Evolutionary conservation across 2,888 invertebrate genomes (phyloP).

Genomic region (Scaptomyza polygonia): DNA sequence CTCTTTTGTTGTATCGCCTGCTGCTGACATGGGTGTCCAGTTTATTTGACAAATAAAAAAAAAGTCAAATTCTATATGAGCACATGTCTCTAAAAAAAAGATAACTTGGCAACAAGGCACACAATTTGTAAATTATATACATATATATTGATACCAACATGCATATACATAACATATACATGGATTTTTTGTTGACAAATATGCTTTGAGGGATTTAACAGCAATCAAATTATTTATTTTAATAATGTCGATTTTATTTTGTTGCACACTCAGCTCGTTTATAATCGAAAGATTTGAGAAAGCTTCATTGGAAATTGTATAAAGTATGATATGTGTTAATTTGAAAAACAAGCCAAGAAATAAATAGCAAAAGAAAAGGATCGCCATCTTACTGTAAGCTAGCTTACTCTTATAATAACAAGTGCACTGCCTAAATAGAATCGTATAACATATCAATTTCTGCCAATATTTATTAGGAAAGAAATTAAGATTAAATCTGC

Average conservation of each 20-base stretch:
- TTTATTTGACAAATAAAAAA: slow-evolving; percentile 46
- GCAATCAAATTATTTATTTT: slow-evolving; percentile 56
- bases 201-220: slow-evolving; percentile 48
- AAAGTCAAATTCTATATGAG: slow-evolving; percentile 73
- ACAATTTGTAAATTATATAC: slow-evolving; percentile 19
- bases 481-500: neutral
- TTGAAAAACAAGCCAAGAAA: neutral
- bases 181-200: slow-evolving; percentile 34
- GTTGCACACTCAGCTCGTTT: slow-evolving; percentile 27
- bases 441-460: too few relatives aligned
- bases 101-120: slow-evolving; percentile 62
- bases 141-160: neutral
- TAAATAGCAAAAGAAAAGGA: slow-evolving; percentile 8
- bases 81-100: slow-evolving; percentile 54
- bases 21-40: slow-evolving; percentile 54
- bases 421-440: too few relatives aligned
- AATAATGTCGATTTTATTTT: slow-evolving; percentile 24
- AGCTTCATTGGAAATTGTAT: slow-evolving; percentile 45
- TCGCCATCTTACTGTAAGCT: neutral
- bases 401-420: neutral
- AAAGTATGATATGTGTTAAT: slow-evolving; percentile 7
- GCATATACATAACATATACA: slow-evolving; percentile 21
- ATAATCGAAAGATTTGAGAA: slow-evolving; percentile 35
- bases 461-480: too few relatives aligned
- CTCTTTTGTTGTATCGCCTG: slow-evolving; percentile 22